Evolutionary conservation across 1,140 invertebrate genomes (phyloP).

Genomic region (Pectinophora gossypiella): DNA sequence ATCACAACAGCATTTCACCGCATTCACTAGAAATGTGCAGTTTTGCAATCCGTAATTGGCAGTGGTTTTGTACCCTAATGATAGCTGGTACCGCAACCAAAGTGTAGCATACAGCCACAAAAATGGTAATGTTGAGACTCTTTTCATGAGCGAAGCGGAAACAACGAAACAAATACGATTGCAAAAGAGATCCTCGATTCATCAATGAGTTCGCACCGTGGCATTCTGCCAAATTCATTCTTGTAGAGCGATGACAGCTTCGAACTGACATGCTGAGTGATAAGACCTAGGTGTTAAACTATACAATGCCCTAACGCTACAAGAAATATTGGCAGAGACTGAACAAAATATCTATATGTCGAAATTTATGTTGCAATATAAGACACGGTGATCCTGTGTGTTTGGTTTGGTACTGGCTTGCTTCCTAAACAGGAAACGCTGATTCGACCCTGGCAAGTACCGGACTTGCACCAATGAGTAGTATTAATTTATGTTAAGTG

Average conservation of each 20-base stretch:
- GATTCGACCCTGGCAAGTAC: too few species aligned
- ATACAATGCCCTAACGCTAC: too few species aligned
- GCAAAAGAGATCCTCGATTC: background rate
- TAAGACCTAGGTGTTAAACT: background rate
- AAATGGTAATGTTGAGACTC: background rate
- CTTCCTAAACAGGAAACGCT: too few species aligned
- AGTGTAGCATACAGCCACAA: constrained; percentile 15
- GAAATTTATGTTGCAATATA: too few species aligned
- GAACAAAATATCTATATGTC: too few species aligned
- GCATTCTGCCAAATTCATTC: background rate
- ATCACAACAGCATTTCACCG: constrained; percentile 23
- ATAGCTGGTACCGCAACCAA: constrained; percentile 26
- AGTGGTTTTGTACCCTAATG: constrained; percentile 39
- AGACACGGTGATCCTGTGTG: too few species aligned
- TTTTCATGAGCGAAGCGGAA: background rate
- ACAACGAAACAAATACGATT: too few species aligned
- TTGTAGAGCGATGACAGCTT: background rate
- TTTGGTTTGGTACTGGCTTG: too few species aligned
- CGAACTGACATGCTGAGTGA: background rate
- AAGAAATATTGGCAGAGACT: too few species aligned
- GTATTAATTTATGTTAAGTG: too few species aligned
- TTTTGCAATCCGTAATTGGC: constrained; percentile 33
- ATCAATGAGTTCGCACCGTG: background rate
- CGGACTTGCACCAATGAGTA: too few species aligned
- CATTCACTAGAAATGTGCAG: constrained; percentile 35